phyloP scores from a whole-genome alignment of 2,113 vertebrate species.

The Laticauda colubrina region DNA sequence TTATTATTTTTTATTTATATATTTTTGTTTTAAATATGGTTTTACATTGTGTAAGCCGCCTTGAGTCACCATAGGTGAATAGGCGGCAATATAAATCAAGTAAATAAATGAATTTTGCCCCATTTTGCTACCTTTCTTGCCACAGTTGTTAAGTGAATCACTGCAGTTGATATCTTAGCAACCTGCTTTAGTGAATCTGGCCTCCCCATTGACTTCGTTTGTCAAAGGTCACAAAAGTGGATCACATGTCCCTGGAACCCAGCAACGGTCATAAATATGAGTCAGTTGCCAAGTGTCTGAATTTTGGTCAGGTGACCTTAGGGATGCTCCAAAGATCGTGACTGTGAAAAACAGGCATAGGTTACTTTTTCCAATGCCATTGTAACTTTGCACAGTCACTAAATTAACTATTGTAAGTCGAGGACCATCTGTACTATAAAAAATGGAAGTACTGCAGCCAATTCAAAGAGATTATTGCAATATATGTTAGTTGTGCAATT shows the following conservation, averaged over 20 bases:
- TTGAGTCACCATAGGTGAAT: too few species aligned
- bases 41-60: too few species aligned
- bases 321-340: not conserved
- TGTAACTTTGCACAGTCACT: not conserved
- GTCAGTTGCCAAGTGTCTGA: not conserved
- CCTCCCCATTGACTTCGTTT: not conserved
- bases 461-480: not conserved
- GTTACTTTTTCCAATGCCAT: not conserved
- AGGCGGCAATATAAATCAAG: too few species aligned
- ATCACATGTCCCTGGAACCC: not conserved
- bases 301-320: not conserved
- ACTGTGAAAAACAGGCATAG: not conserved
- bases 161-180: too few species aligned
- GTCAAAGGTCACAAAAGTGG: not conserved
- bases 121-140: not conserved
- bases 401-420: not conserved
- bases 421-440: not conserved
- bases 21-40: too few species aligned
- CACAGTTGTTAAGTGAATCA: not conserved
- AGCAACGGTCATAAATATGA: not conserved
- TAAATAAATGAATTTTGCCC: not conserved
- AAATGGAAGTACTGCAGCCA: not conserved
- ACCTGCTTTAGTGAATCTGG: not conserved
- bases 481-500: not conserved
- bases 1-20: too few species aligned